These are phyloP conservation scores for Lacanobia oleracea DNA, from an alignment of 2,888 invertebrate species.

Conservation along the genomic window DNA sequence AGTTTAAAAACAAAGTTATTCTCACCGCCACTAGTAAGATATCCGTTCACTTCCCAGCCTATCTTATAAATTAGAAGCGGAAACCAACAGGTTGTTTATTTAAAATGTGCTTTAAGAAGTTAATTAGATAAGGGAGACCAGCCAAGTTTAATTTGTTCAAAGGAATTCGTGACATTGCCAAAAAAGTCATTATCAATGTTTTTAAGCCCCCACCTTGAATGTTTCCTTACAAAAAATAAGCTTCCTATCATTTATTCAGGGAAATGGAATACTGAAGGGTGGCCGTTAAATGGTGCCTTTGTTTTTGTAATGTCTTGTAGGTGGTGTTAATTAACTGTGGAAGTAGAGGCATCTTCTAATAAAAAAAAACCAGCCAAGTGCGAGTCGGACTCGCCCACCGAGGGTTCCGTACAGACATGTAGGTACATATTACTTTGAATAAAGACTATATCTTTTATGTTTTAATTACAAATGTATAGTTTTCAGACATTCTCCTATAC, in stretches of 20 bases:
- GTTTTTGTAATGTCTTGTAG: conserved; percentile 1
- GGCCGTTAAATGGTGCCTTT: conserved; percentile 4
- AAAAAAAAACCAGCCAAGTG: no score
- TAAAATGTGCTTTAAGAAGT: conserved; percentile 69
- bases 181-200: conserved; percentile 70
- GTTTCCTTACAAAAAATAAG: conserved; percentile 55
- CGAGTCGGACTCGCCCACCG: no score
- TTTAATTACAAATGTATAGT: no score
- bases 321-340: conserved; percentile 2
- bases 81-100: conserved; percentile 70
- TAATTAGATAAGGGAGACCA: conserved; percentile 71
- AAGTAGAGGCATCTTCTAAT: not conserved
- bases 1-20: conserved; percentile 8
- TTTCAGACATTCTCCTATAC: no score
- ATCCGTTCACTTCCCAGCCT: conserved; percentile 43
- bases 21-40: conserved; percentile 30
- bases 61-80: conserved; percentile 58
- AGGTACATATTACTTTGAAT: no score
- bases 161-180: conserved; percentile 68
- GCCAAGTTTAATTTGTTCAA: conserved; percentile 72
- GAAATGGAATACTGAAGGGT: conserved; percentile 36
- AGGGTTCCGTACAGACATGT: no score
- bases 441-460: no score
- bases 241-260: conserved; percentile 44
- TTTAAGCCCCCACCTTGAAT: conserved; percentile 52